Evolutionary conservation across 1,140 invertebrate genomes (phyloP).

Genomic region (Drosophila virilis): DNA sequence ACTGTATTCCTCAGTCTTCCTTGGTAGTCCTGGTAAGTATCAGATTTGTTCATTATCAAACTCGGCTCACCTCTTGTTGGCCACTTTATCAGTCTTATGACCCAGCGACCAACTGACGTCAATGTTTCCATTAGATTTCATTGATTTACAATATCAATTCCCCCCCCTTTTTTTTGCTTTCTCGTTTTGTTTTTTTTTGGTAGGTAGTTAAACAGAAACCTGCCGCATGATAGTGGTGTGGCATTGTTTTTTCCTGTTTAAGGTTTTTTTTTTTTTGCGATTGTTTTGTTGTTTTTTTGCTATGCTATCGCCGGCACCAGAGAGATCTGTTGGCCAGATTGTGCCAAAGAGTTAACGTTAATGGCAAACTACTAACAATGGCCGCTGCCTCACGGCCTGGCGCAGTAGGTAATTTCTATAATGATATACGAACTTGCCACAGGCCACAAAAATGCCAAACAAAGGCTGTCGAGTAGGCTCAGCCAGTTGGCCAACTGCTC

Average conservation of each 20-base stretch:
- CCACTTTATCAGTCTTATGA: conserved; percentile 42
- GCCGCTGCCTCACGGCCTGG: conserved; percentile 43
- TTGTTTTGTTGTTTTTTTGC: conserved; percentile 54
- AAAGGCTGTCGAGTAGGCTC: conserved; percentile 33
- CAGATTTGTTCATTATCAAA: not conserved
- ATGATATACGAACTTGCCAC: conserved; percentile 82
- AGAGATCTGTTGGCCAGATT: conserved; percentile 69
- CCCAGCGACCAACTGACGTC: conserved; percentile 54
- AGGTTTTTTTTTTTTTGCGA: conserved; percentile 30
- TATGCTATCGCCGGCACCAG: conserved; percentile 28
- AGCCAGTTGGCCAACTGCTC: conserved; percentile 25
- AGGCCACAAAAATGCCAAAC: conserved; percentile 60
- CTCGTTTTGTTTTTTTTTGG: conserved; percentile 15
- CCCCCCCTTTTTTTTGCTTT: not conserved
- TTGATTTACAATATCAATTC: conserved; percentile 70
- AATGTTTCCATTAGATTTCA: conserved; percentile 72
- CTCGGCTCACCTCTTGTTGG: not conserved
- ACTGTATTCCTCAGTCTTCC: conserved; percentile 95
- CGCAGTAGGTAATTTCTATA: conserved; percentile 82
- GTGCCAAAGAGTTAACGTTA: conserved; percentile 79
- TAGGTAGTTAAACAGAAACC: conserved; percentile 17
- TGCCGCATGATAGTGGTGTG: conserved; percentile 30
- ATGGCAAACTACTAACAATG: conserved; percentile 81
- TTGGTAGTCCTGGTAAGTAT: conserved; percentile 92
- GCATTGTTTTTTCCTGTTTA: conserved; percentile 34